A percentile compares a stretch with the other conserved stretches of the same genome.
Evolutionary conservation across 1,140 invertebrate genomes (phyloP).

Genomic region (Eueides isabella): DNA sequence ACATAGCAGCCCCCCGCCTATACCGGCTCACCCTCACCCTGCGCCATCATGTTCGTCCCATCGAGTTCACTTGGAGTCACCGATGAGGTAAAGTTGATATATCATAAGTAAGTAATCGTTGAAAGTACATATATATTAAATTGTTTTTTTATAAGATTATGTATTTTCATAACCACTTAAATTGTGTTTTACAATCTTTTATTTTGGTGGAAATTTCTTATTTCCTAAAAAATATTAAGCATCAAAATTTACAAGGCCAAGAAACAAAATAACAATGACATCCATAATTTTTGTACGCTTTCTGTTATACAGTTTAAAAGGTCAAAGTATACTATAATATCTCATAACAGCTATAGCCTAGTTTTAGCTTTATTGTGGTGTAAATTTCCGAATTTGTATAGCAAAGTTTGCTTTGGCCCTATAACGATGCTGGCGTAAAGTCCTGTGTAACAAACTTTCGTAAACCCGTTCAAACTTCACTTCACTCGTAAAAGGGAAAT

Average conservation of each 20-base stretch:
- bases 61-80: constrained; percentile 76
- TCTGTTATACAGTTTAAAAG: not conserved
- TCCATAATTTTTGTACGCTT: too few relatives aligned
- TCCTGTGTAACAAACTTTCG: not conserved
- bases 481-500: not conserved
- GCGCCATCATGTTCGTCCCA: constrained; percentile 79
- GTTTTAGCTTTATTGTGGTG: not conserved
- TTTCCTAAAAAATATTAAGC: not conserved
- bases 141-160: not conserved
- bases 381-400: constrained; percentile 1
- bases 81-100: constrained; percentile 59
- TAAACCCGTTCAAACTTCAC: not conserved
- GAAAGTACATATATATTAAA: too few relatives aligned
- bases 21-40: constrained; percentile 73
- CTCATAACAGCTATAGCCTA: not conserved
- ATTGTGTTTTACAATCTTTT: not conserved
- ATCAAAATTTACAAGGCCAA: too few relatives aligned
- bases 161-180: not conserved
- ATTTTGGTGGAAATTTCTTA: not conserved
- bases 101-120: not conserved
- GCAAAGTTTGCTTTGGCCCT: constrained; percentile 1
- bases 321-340: not conserved
- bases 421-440: constrained; percentile 4
- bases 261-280: too few relatives aligned
- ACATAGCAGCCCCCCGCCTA: constrained; percentile 75